Evolutionary conservation across 2,113 vertebrate species (phyloP).

Genomic region (Leiothrix lutea): DNA sequence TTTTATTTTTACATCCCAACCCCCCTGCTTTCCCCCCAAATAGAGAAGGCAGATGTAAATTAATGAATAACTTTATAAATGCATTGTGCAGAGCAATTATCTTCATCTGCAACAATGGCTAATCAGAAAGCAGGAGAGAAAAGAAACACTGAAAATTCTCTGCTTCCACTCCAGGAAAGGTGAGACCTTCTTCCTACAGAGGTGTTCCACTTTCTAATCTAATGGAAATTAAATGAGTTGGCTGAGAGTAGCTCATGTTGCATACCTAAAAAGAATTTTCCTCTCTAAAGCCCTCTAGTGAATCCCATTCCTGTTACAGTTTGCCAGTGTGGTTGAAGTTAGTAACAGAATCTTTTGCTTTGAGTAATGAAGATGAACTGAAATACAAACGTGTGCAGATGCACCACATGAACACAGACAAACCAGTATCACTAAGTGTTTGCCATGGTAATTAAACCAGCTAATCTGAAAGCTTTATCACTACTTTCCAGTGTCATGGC

Average conservation of each 20-base stretch:
- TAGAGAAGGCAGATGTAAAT: background rate
- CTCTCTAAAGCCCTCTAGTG: background rate
- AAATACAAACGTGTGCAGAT: background rate
- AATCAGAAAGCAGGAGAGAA: background rate
- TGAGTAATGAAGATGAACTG: background rate
- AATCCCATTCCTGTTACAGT: background rate
- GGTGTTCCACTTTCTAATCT: background rate
- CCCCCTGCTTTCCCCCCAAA: fast-evolving
- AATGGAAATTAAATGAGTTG: background rate
- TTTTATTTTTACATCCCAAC: background rate
- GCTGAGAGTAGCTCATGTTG: background rate
- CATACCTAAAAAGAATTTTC: background rate
- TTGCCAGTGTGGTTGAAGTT: background rate
- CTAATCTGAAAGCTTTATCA: background rate
- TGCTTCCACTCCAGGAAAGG: background rate
- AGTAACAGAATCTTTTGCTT: background rate
- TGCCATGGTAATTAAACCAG: background rate
- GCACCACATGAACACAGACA: background rate
- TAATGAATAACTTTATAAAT: background rate
- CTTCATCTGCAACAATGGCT: background rate
- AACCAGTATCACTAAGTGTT: background rate
- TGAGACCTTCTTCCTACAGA: background rate
- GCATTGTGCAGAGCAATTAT: background rate
- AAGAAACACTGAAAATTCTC: background rate
- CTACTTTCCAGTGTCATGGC: background rate